A percentile compares a stretch with the other conserved stretches of the same genome.
These are phyloP conservation scores for Eurypyga helias DNA, from an alignment of 2,113 vertebrate genomes.

Conservation along the genomic window DNA sequence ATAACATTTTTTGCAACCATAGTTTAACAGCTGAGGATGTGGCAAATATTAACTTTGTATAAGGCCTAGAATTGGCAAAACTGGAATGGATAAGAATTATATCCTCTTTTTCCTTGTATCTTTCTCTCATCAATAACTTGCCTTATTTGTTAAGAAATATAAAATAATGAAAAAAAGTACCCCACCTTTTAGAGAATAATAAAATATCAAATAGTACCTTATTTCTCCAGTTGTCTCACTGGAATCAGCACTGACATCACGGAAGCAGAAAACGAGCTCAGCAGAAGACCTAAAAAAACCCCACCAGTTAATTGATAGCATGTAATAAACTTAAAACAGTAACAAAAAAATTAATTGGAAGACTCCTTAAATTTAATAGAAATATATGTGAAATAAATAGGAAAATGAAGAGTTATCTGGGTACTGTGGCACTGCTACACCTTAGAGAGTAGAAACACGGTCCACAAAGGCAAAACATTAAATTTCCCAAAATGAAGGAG, in stretches of 20 bases:
- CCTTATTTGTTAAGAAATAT: not conserved
- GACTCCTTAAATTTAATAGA: not conserved
- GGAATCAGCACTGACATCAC: not conserved
- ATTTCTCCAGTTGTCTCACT: not conserved
- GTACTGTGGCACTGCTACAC: not conserved
- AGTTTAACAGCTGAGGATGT: not conserved
- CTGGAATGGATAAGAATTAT: not conserved
- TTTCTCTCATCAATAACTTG: not conserved
- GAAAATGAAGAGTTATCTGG: not conserved
- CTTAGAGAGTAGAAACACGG: not conserved
- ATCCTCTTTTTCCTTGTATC: not conserved
- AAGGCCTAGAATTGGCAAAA: not conserved
- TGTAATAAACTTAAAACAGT: not conserved
- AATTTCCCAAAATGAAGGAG: not conserved
- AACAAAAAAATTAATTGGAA: not conserved
- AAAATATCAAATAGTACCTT: not conserved
- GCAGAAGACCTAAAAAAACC: not conserved
- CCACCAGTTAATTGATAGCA: not conserved
- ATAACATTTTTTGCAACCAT: not conserved
- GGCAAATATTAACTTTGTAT: not conserved
- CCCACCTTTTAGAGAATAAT: not conserved
- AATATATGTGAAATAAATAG: not conserved
- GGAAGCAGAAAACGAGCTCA: not conserved
- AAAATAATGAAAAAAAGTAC: not conserved
- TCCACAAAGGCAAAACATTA: not conserved